phyloP scores from a whole-genome alignment of 1,140 invertebrate genomes.

The Druon quercuslanigerum region DNA sequence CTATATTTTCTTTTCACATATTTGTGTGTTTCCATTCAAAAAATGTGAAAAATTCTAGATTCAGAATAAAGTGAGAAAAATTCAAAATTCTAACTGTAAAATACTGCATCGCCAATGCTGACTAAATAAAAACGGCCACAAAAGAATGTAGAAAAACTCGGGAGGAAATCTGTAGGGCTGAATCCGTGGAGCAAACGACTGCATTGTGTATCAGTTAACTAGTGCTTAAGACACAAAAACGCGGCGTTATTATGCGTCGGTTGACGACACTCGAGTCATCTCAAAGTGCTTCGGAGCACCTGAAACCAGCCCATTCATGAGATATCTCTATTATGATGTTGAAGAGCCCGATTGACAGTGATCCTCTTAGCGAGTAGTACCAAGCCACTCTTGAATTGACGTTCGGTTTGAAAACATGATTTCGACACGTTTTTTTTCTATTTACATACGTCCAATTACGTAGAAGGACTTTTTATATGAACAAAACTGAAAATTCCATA shows the following conservation, averaged over 20 bases:
- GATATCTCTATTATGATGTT: conserved; percentile 29
- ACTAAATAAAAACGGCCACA: background rate
- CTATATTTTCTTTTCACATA: too few species aligned
- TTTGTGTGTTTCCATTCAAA: too few species aligned
- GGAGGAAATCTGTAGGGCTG: background rate
- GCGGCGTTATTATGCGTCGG: conserved; percentile 46
- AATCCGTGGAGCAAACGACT: background rate
- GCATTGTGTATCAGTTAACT: conserved; percentile 52
- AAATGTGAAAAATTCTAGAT: too few species aligned
- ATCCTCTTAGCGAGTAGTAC: conserved; percentile 16
- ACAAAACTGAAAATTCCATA: too few species aligned
- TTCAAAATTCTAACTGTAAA: too few species aligned
- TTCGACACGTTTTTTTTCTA: conserved; percentile 9
- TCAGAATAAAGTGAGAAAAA: too few species aligned
- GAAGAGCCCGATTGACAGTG: conserved; percentile 6
- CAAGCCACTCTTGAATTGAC: background rate
- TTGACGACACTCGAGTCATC: background rate
- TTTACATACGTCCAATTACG: background rate
- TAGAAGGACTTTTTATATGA: background rate
- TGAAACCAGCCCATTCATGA: conserved; percentile 8
- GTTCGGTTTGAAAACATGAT: background rate
- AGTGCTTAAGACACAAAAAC: conserved; percentile 56
- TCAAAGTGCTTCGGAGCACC: conserved; percentile 40
- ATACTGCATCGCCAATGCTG: too few species aligned
- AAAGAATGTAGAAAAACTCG: conserved; percentile 19